Base-by-base conservation (phyloP, 2,888 invertebrate genomes). In the Campoplex capitator region DNA sequence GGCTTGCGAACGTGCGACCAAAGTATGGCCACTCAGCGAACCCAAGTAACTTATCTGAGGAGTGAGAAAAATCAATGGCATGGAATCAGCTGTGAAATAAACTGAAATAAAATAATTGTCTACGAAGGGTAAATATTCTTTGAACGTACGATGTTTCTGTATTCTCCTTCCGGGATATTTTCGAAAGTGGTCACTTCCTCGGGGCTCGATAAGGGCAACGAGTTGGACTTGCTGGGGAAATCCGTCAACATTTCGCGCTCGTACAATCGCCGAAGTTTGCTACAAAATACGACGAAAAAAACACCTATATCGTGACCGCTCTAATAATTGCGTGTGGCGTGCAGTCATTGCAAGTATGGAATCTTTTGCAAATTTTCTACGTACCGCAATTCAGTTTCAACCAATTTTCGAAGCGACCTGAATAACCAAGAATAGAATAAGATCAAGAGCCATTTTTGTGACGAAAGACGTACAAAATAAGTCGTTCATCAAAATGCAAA, bases 181-280 rank as follows among this genome's bases (percentile, higher is more conserved):
- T 71, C 71, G 32, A 71, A 71, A 51, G 28, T 51, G 23, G 51
- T 71, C 28, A 71, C 71, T 48, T 71, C 51, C 48, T 71, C 51
- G 16, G 48, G 32, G 32, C 71, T 71, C 3, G 48, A 71, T 48
- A 71, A 28, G 13, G 70, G 70, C 70, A 71, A 48, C 48, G 70
- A 71, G 70, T 71, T 71, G 48, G 70, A 48, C 48, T 71, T 71
- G 48, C 48, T 71, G 3, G 70, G 70, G 28, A 71, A 71, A 71
- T 71, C 70, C 23, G 70, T 45, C 48, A 18, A 48, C 48, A 48
- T 28, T 48, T 71, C 70, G 23, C 70, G 70, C 23, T 71, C 70
- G 28, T 48, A 71, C 32, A 71, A 71, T n/a, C 16, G n/a, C 28
- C 70, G 70, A 48, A 71, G 48, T 32, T 71, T 71, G 48, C 70